Base-by-base conservation (phyloP, 92 coral and sea anemone genomes). In the Micromussa lordhowensis region DNA sequence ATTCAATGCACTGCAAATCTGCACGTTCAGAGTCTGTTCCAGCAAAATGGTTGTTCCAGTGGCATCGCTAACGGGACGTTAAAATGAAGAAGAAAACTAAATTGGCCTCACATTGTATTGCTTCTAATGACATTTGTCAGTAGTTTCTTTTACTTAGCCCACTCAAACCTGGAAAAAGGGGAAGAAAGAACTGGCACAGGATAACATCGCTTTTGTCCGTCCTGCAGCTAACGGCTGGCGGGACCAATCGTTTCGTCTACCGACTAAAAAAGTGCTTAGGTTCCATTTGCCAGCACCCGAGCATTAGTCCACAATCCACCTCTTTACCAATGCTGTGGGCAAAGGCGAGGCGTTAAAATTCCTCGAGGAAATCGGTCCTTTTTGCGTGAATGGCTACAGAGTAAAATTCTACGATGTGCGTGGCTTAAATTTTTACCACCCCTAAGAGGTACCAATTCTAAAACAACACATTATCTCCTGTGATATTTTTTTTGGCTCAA, bases 141-240 rank as follows among this genome's bases (percentile, higher is more conserved):
- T 14, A 26, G 26, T 66, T 24, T 66, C 28, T 66, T 26, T 28
- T 66, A 26, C 29, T 30, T 14, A 5, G 28, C 68, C 2, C 71
- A 24, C 0, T 13, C 71, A 26, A n/a, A n/a, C n/a, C n/a, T n/a
- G n/a, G n/a, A 66, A 8, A 66, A 17, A 4, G 51, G 51, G 51
- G 14, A 34, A 66, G 34, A 66, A 31, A 66, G 32, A 26, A 28
- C 30, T 61, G 68, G 17, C 68, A 61, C 29, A 26, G 31, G 26
- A 66, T 66, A 66, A 66, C 32, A 66, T 66, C n/a, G 71, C 71
- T 3, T 66, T 66, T 66, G 71, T 66, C n/a, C n/a, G n/a, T n/a
- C 34, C 28, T 66, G 71, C 71, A 28, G 71, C 32, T 66, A 29
- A 61, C n/a, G 13, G 18, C 31, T 0, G n/a, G 34, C 17, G n/a